phyloP scores from a whole-genome alignment of 35 echinoderm and acorn worm genomes.

The Strongylocentrotus purpuratus region DNA sequence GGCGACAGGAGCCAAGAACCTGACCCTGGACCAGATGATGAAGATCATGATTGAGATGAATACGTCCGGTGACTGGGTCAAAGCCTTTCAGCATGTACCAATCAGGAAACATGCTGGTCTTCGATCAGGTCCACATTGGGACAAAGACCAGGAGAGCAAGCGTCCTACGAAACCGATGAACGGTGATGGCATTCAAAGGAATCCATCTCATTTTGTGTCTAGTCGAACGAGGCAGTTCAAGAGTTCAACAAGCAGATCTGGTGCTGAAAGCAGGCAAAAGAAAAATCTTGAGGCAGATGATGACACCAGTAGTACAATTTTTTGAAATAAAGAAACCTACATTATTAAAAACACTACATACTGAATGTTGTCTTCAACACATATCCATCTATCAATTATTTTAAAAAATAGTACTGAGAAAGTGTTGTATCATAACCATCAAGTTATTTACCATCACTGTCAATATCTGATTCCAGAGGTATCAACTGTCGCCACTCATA shows the following conservation, averaged over 20 bases:
- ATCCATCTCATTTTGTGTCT: conserved; percentile 44
- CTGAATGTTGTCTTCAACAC: too few species aligned
- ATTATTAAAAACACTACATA: too few species aligned
- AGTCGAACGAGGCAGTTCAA: conserved; percentile 47
- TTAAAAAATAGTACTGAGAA: too few species aligned
- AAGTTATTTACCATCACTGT: too few species aligned
- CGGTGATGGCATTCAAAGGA: not conserved
- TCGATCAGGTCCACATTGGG: conserved; percentile 1
- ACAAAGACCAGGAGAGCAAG: not conserved
- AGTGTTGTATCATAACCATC: too few species aligned
- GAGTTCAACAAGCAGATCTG: conserved; percentile 6
- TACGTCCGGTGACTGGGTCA: conserved; percentile 65
- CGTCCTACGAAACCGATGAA: not conserved
- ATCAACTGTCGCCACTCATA: too few species aligned
- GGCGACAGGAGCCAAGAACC: conserved; percentile 71
- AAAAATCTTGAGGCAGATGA: conserved; percentile 22
- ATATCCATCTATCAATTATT: not conserved
- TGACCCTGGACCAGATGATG: conserved; percentile 81
- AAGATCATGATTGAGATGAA: conserved; percentile 75
- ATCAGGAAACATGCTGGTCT: conserved; percentile 63
- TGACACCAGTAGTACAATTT: conserved; percentile 23
- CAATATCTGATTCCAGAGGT: too few species aligned
- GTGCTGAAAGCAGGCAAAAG: not conserved
- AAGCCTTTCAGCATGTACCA: conserved; percentile 83
- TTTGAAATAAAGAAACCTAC: not conserved